These are phyloP conservation scores for Novumbra hubbsi DNA, from an alignment of 2,797 vertebrate genomes.

Conservation along the genomic window DNA sequence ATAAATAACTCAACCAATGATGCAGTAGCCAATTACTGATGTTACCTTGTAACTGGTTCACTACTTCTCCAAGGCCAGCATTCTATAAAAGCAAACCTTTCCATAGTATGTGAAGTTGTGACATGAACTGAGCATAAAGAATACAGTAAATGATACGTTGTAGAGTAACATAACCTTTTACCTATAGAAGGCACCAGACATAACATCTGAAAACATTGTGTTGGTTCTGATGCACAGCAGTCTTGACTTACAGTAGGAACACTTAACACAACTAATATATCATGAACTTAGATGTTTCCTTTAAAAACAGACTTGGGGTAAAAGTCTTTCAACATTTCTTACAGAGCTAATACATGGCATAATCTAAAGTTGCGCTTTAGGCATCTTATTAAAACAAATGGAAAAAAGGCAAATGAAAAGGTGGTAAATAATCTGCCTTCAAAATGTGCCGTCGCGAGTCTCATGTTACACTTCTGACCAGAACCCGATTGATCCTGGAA, in stretches of 20 bases:
- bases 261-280: constrained; percentile 49
- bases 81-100: neutral
- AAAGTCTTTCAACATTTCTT: too few species aligned
- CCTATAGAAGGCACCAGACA: constrained; percentile 23
- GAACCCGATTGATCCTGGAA: too few species aligned
- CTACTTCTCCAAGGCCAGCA: neutral
- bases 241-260: constrained; percentile 56
- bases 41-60: neutral
- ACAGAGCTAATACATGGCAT: too few species aligned
- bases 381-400: constrained; percentile 44
- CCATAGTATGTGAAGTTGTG: neutral
- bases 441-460: neutral
- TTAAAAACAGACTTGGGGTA: constrained; percentile 25
- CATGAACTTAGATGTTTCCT: constrained; percentile 10
- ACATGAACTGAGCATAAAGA: constrained; percentile 27
- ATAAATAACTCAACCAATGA: neutral
- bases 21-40: neutral
- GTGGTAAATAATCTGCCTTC: neutral
- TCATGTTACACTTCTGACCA: neutral
- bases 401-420: neutral
- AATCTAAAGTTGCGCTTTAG: constrained; percentile 24
- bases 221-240: neutral
- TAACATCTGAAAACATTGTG: constrained; percentile 1
- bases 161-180: constrained; percentile 7
- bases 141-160: constrained; percentile 6